Percentiles rank a stretch among this genome's conserved stretches.
Conservation (phyloP, 2,113 vertebrate species). For the Chrysochloris asiatica region DNA sequence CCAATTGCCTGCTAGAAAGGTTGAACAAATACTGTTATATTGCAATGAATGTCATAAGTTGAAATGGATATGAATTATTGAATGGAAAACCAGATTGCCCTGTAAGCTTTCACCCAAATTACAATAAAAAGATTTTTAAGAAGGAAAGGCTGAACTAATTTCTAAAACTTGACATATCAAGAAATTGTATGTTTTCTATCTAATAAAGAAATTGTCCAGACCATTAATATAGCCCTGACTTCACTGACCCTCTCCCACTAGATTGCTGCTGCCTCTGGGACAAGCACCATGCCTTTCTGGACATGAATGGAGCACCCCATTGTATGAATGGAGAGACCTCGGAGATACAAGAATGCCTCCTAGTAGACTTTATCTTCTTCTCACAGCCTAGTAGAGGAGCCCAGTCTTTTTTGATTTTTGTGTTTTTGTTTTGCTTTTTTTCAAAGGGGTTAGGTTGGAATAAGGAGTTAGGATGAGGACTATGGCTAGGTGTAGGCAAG, state of each 20-base stretch:
- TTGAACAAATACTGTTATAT: too few relatives aligned
- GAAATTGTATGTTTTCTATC: conserved; percentile 37
- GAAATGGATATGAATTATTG: too few relatives aligned
- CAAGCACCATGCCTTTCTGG: neutral
- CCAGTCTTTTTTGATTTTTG: too few relatives aligned
- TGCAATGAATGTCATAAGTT: too few relatives aligned
- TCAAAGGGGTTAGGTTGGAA: too few relatives aligned
- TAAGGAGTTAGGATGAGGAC: too few relatives aligned
- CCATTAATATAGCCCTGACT: neutral
- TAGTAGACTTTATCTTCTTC: too few relatives aligned
- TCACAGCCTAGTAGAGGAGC: conserved; percentile 9
- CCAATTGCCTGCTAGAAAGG: neutral
- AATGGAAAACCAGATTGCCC: too few relatives aligned
- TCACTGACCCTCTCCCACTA: conserved; percentile 25
- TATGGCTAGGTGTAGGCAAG: too few relatives aligned
- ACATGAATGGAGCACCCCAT: neutral
- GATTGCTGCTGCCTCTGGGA: neutral
- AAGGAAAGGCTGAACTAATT: neutral
- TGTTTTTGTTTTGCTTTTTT: too few relatives aligned
- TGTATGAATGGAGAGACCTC: conserved; percentile 1
- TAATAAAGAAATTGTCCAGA: conserved; percentile 44
- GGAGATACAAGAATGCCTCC: neutral
- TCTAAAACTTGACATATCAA: conserved; percentile 39
- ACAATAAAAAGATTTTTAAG: too few relatives aligned
- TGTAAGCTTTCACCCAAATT: too few relatives aligned